Percentiles rank a stretch among this genome's conserved stretches.
These are phyloP conservation scores for Macrosteles quadrilineatus DNA, from an alignment of 1,140 invertebrate species.

Conservation along the genomic window DNA sequence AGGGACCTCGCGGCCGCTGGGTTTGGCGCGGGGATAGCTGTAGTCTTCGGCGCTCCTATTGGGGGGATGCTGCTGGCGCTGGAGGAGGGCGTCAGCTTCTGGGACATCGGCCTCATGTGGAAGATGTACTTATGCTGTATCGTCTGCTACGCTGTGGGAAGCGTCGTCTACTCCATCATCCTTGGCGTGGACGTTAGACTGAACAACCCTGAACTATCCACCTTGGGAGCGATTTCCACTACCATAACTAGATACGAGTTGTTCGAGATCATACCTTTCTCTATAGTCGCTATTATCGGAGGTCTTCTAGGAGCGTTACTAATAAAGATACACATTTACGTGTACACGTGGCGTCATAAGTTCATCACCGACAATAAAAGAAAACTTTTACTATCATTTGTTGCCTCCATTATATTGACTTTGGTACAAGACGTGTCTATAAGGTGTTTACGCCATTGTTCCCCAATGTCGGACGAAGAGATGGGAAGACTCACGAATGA, in stretches of 20 bases:
- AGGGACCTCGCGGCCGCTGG: conserved; percentile 31
- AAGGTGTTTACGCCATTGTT: too few species aligned
- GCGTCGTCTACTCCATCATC: neutral
- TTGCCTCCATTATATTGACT: too few species aligned
- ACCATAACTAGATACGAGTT: neutral
- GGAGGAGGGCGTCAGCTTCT: conserved; percentile 26
- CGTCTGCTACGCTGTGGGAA: neutral
- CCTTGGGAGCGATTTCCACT: neutral
- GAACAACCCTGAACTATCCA: neutral
- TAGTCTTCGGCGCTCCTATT: conserved; percentile 24
- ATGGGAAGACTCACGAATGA: too few species aligned
- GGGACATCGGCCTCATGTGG: conserved; percentile 20
- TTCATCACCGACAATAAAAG: too few species aligned
- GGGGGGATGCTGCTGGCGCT: conserved; percentile 26
- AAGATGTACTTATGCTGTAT: conserved; percentile 20
- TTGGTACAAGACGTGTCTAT: too few species aligned
- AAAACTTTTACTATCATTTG: too few species aligned
- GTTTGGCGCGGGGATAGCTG: conserved; percentile 24
- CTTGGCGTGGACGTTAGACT: too few species aligned
- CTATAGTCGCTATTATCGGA: neutral
- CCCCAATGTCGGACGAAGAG: too few species aligned
- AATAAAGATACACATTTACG: neutral
- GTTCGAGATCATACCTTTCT: neutral
- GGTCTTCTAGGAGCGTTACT: neutral
- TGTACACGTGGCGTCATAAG: too few species aligned